Base-by-base conservation (phyloP, 2,797 vertebrate genomes). In the Argentina silus region DNA sequence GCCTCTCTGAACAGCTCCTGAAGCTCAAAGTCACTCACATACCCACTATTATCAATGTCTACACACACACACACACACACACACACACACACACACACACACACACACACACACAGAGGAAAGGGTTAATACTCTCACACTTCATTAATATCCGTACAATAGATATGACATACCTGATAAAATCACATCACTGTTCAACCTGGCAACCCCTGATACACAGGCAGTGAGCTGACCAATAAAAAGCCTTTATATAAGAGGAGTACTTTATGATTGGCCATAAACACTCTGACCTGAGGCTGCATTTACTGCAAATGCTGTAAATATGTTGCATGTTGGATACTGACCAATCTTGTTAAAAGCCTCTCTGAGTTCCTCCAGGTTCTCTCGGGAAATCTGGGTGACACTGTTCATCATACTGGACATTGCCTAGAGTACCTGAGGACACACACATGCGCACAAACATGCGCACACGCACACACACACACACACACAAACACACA, bases 1-100 rank as follows among this genome's bases (percentile, higher is more conserved):
- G 97, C 98, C 88, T 99, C 96, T 84, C 94, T 96, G 88, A 99
- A 99, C 15, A 99, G 94, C 79, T 98, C 98, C 83, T 99, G 97
- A 23, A 99, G 95, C 84, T 99, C 98, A 45, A 95, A 99, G 88
- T 99, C 96, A 66, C 95, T 98, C 73, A 99, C 95, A 19, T 87
- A 98, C 0, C 98, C 98, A 0, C 97, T 99, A 73, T 96, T 96
- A 85, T 99, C 97, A 53, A 96, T 96, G 80, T 99, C 98, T 99
- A 86, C 3, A 78, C 43, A 86, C 73, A 78, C 75, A 61, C 55
- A 56, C 55, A 17, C 14, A 8, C 44, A 78, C 6, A 70, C 15
- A 68, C 63, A 63, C 51, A 71, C 6, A 69, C 8, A 45, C n/a
- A 61, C 0, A 36, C n/a, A 8, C n/a, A 11, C 3, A 4, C 55